Conservation (phyloP, 2,113 vertebrate genomes). For the Eupsittula cactorum region DNA sequence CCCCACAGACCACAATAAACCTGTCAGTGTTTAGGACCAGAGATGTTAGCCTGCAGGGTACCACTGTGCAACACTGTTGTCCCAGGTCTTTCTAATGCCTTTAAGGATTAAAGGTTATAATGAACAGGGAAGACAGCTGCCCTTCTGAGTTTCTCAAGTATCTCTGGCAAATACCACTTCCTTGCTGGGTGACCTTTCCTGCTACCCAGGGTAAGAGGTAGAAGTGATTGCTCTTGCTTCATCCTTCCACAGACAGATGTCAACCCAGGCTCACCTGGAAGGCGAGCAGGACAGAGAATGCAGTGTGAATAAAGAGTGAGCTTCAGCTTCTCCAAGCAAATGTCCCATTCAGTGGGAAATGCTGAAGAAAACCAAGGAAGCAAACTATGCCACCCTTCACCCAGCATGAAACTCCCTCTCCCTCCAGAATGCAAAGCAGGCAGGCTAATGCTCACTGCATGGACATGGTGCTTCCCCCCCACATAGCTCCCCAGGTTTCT, state of each 20-base stretch:
- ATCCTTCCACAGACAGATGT: neutral
- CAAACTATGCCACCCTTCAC: neutral
- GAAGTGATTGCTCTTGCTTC: neutral
- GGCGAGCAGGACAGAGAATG: neutral
- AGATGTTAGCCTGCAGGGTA: neutral
- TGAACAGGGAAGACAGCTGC: neutral
- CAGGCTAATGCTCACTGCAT: accelerated
- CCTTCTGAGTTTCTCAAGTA: neutral
- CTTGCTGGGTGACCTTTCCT: neutral
- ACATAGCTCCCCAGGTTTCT: accelerated
- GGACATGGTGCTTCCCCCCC: accelerated
- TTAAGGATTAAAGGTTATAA: neutral
- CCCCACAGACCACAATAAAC: constrained; percentile 1
- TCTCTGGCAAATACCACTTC: neutral
- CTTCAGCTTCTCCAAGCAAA: neutral
- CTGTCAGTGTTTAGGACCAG: neutral
- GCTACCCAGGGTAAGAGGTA: neutral
- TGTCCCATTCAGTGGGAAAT: neutral
- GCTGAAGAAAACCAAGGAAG: neutral
- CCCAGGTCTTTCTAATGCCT: constrained; percentile 32
- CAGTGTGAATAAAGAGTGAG: neutral
- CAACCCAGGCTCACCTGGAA: neutral
- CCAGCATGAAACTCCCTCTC: neutral
- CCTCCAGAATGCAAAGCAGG: neutral
- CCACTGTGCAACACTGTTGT: neutral